Percentiles rank a stretch among this genome's conserved stretches.
These are phyloP conservation scores for Todus mexicanus DNA, from an alignment of 2,797 vertebrate genomes.

Conservation along the genomic window DNA sequence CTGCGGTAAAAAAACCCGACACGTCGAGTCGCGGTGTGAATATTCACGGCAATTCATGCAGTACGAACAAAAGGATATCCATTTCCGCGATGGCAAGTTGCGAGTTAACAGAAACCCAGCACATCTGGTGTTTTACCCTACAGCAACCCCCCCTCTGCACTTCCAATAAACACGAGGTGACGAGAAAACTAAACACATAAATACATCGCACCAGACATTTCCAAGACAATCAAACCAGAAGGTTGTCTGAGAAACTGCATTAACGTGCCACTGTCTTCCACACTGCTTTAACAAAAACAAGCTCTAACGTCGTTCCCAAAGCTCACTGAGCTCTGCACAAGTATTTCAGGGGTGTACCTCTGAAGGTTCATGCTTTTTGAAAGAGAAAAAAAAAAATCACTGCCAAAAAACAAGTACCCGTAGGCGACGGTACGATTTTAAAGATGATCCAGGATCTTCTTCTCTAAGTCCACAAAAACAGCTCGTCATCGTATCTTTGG, in stretches of 20 bases:
- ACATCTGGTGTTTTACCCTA: not conserved
- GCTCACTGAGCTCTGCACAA: not conserved
- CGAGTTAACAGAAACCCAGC: not conserved
- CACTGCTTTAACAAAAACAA: not conserved
- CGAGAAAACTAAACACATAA: not conserved
- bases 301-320: not conserved
- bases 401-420: not conserved
- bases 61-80: not conserved
- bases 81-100: slow-evolving; percentile 8
- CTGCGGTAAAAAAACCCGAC: not conserved
- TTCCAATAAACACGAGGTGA: not conserved
- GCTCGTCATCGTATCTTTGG: not conserved
- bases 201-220: not conserved
- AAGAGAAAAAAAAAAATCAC: not conserved
- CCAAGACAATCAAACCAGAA: not conserved
- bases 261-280: not conserved
- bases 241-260: not conserved
- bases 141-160: not conserved
- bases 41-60: not conserved
- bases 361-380: not conserved
- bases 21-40: not conserved
- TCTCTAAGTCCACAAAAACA: not conserved
- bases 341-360: not conserved
- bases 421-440: not conserved
- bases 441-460: not conserved